A percentile compares a stretch with the other conserved stretches of the same genome.
Conservation (phyloP, 2,797 vertebrate species). For the Sebastes alutus region DNA sequence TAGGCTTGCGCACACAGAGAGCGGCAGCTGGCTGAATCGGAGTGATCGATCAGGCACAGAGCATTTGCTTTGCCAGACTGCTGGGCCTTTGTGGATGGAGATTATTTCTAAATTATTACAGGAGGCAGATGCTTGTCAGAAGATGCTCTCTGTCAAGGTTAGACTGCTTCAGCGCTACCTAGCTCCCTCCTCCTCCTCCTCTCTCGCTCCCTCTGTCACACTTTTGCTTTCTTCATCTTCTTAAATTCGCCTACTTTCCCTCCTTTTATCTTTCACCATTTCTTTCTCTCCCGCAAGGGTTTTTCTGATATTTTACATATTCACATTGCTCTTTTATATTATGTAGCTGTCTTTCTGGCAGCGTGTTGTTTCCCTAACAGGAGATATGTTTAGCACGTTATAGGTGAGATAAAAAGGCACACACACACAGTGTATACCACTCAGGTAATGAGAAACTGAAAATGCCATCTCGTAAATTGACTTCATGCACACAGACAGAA, state of each 20-base stretch:
- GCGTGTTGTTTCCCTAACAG: constrained; percentile 1
- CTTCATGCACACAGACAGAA: constrained; percentile 30
- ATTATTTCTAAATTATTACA: constrained; percentile 87
- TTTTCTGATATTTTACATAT: constrained; percentile 38
- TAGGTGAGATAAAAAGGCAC: constrained; percentile 43
- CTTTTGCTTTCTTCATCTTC: constrained; percentile 24
- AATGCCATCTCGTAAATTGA: constrained; percentile 52
- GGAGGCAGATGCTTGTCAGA: constrained; percentile 85
- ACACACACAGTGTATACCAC: background rate
- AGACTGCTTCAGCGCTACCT: constrained; percentile 56
- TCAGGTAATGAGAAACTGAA: constrained; percentile 46
- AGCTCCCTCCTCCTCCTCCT: constrained; percentile 10
- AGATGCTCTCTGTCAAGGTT: constrained; percentile 84
- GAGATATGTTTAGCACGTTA: constrained; percentile 31
- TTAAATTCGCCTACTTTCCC: constrained; percentile 16
- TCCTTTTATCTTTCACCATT: constrained; percentile 18
- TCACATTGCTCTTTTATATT: constrained; percentile 30
- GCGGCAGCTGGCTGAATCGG: constrained; percentile 75
- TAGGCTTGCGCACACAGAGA: constrained; percentile 58
- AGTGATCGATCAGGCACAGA: constrained; percentile 81
- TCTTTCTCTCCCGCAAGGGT: background rate
- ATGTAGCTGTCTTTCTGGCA: background rate
- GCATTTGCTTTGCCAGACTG: constrained; percentile 79
- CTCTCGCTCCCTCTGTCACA: constrained; percentile 31
- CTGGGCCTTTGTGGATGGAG: constrained; percentile 82